A percentile compares a stretch with the other conserved stretches of the same genome.
phyloP scores from a whole-genome alignment of 53 echinoderm and acorn worm genomes.

The Stichopus horrens region DNA sequence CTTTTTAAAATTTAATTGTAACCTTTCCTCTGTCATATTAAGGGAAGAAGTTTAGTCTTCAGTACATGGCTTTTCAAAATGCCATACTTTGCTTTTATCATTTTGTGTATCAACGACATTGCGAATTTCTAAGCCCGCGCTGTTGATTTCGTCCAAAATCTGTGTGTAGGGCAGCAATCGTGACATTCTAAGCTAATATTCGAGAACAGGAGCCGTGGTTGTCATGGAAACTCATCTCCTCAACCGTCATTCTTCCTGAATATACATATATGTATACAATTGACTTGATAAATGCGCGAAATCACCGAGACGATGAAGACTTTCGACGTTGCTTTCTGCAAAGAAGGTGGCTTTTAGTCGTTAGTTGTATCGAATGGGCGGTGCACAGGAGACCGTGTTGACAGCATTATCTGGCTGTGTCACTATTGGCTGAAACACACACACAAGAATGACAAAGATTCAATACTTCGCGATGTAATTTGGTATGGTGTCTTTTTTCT shows the following conservation, averaged over 20 bases:
- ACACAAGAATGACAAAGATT: no score
- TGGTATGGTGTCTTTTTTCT: no score
- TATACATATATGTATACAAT: slow-evolving; percentile 14
- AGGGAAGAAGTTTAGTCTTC: no score
- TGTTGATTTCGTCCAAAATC: background rate
- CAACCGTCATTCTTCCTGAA: background rate
- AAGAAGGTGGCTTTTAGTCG: slow-evolving; percentile 3
- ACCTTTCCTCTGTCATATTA: no score
- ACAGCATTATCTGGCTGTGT: background rate
- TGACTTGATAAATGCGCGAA: slow-evolving; percentile 6
- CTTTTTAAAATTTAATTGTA: no score
- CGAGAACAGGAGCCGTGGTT: slow-evolving; percentile 22
- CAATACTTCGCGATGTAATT: no score
- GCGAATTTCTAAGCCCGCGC: background rate
- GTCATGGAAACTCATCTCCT: slow-evolving; percentile 38
- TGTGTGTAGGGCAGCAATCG: background rate
- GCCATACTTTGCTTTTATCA: no score
- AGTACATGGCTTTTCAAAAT: no score
- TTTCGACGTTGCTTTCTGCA: slow-evolving; percentile 7
- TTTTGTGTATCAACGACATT: background rate
- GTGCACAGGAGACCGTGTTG: no score
- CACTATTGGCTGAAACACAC: background rate
- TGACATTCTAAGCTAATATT: slow-evolving; percentile 10
- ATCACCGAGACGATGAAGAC: slow-evolving; percentile 7
- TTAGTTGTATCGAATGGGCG: background rate